These are phyloP conservation scores for Tetramorium bicarinatum DNA, from an alignment of 2,888 invertebrate genomes.

Conservation along the genomic window DNA sequence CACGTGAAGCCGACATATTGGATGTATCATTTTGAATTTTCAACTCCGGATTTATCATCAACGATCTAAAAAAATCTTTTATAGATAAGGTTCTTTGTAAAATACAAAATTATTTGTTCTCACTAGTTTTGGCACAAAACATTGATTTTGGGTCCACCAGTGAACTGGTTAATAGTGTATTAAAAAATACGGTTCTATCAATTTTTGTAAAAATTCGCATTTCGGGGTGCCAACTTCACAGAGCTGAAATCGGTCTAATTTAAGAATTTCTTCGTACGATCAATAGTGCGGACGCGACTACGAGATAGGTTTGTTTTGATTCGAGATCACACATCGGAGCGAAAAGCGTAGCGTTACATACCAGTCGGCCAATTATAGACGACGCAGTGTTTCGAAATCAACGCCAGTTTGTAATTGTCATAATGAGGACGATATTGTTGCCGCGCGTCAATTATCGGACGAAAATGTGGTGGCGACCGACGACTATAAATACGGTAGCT, in stretches of 20 bases:
- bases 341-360: background rate
- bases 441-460: conserved; percentile 78
- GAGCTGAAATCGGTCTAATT: background rate
- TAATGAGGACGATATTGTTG: conserved; percentile 79
- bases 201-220: too few relatives aligned
- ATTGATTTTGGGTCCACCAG: too few relatives aligned
- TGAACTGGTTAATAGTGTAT: too few relatives aligned
- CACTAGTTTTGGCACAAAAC: too few relatives aligned
- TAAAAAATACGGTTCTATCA: too few relatives aligned
- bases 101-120: too few relatives aligned
- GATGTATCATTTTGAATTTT: too few relatives aligned
- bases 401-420: conserved; percentile 80
- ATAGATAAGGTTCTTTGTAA: too few relatives aligned
- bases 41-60: too few relatives aligned
- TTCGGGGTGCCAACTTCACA: too few relatives aligned
- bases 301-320: background rate
- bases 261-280: conserved; percentile 13
- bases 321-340: conserved; percentile 9
- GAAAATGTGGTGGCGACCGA: conserved; percentile 70
- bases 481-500: conserved; percentile 69
- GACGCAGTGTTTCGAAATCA: conserved; percentile 68
- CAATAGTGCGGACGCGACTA: background rate
- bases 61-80: too few relatives aligned
- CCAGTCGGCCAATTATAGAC: conserved; percentile 56
- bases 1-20: too few relatives aligned